Evolutionary conservation across 2,113 vertebrate species (phyloP), one percentile per base, ranked within the genome.

Genomic region (Thalassarche chlororhynchos): DNA sequence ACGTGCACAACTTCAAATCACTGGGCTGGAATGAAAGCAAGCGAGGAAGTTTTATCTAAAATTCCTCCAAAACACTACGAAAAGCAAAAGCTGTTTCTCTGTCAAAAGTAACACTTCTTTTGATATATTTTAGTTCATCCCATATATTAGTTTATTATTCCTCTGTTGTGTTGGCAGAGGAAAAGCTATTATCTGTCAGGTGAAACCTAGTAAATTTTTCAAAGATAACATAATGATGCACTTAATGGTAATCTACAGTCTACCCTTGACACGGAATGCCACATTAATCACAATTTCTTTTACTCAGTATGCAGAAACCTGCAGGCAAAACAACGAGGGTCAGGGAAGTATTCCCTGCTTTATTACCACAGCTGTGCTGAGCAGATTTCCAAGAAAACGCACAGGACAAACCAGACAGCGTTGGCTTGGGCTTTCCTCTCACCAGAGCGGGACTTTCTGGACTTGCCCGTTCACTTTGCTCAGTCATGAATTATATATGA

Each of bases 191-290:
- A 93, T 90, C 92, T 96, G 94, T 96, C 89, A 97, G 94, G 93
- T 95, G 78, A 96, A 98, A 97, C 65, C 71, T 13, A 90, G 76
- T 94, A 93, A 97, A 97, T 96, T 98, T 96, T 98, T 97, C 71
- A 77, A 94, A 95, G 93, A 94, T 97, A 98, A 93, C 90, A 95
- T 96, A 97, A 98, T 90, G 89, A 97, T 96, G 90, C 85, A 96
- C 87, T 97, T 97, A 96, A 93, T 13, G 46, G 87, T 94, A 97
- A 96, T 95, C 90, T 93, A 95, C 88, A 77, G 87, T 84, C 75
- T 89, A 89, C 76, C 84, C 95, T 57, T 95, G 95, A 97, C 96
- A 96, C 0, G 0, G 75, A 82, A 82, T 92, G 90, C 90, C 90
- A 96, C 92, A 97, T 98, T 90, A 95, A 97, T 97, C 96, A 97